Percentiles rank a stretch among this genome's conserved stretches.
Evolutionary conservation across 2,888 invertebrate genomes (phyloP).

Genomic region (Ormyrus thymus): DNA sequence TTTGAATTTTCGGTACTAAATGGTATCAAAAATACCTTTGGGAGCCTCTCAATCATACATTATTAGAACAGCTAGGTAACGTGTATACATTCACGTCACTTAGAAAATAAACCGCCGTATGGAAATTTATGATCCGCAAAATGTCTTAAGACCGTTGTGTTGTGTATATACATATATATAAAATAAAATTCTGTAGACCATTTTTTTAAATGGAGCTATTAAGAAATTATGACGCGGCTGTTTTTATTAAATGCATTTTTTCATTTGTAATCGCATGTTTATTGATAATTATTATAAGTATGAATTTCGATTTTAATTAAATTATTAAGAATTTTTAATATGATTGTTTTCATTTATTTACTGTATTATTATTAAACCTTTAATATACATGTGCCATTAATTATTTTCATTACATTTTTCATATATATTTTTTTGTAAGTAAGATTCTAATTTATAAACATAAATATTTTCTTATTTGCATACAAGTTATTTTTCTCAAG

Average conservation of each 20-base stretch:
- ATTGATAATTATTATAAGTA: conserved; percentile 45
- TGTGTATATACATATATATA: conserved; percentile 55
- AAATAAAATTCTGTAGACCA: conserved; percentile 50
- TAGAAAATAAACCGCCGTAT: conserved; percentile 31
- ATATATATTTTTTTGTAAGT: conserved; percentile 28
- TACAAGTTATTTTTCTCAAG: no score
- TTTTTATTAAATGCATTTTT: conserved; percentile 52
- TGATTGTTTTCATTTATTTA: conserved; percentile 44
- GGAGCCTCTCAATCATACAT: conserved; percentile 41
- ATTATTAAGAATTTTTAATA: conserved; percentile 52
- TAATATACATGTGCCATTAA: conserved; percentile 23
- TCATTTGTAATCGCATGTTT: conserved; percentile 46
- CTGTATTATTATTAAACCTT: conserved; percentile 16
- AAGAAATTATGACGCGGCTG: conserved; percentile 42
- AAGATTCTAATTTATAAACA: neutral
- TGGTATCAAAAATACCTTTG: conserved; percentile 33
- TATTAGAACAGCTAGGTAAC: conserved; percentile 39
- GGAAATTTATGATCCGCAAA: conserved; percentile 48
- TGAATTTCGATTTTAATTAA: conserved; percentile 54
- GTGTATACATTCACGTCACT: conserved; percentile 26
- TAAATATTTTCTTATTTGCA: neutral
- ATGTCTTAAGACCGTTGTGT: conserved; percentile 49
- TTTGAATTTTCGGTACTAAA: conserved; percentile 42
- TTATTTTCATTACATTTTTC: conserved; percentile 18
- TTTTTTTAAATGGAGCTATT: conserved; percentile 45